These are phyloP conservation scores for Pheosia tremula DNA, from an alignment of 2,888 invertebrate genomes.

Conservation along the genomic window DNA sequence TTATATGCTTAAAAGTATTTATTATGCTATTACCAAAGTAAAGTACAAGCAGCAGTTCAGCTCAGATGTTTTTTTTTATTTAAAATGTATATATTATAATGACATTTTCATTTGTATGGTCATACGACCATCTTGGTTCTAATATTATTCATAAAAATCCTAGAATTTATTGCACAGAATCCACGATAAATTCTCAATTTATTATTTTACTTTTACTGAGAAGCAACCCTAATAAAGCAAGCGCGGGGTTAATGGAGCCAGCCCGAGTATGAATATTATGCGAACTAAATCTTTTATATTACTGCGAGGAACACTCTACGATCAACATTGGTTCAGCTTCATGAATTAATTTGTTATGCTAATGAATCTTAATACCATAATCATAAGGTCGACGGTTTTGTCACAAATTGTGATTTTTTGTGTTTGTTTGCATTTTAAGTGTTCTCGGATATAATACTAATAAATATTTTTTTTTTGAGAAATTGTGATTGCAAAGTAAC, in stretches of 20 bases:
- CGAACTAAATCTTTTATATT: constrained; percentile 67
- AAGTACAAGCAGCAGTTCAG: no score
- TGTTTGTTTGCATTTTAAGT: no score
- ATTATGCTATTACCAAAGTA: not conserved
- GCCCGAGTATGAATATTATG: constrained; percentile 61
- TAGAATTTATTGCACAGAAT: constrained; percentile 30
- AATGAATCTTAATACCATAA: constrained; percentile 28
- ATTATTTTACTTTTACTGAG: constrained; percentile 21
- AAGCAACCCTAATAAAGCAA: constrained; percentile 51
- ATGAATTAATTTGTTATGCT: constrained; percentile 46
- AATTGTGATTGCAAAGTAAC: no score
- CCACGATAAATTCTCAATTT: constrained; percentile 35
- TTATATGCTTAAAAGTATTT: not conserved
- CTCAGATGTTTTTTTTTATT: no score
- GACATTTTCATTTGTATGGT: no score
- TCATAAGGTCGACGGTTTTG: constrained; percentile 13
- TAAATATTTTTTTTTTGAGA: no score
- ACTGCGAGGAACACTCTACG: constrained; percentile 32
- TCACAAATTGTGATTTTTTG: no score
- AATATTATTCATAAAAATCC: constrained; percentile 37
- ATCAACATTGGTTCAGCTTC: constrained; percentile 29
- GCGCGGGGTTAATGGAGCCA: constrained; percentile 55
- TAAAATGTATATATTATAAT: no score
- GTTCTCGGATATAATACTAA: not conserved
- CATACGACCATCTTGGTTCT: not conserved